phyloP scores from a whole-genome alignment of 2,888 invertebrate genomes.

The Cheiracanthium punctorium region DNA sequence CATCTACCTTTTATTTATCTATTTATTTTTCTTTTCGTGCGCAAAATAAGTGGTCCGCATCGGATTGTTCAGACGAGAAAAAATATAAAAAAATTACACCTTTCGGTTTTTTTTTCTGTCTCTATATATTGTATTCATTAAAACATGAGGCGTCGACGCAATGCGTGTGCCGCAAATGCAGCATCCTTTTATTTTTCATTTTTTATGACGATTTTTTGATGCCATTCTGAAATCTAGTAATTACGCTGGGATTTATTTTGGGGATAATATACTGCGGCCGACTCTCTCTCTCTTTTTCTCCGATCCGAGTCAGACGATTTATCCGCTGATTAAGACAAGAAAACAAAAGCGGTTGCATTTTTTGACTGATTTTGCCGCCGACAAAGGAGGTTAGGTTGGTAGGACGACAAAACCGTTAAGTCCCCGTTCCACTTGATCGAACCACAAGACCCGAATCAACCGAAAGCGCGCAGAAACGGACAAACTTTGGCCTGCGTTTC shows the following conservation, averaged over 20 bases:
- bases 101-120: too few species aligned
- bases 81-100: conserved; percentile 17
- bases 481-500: neutral
- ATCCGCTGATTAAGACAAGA: neutral
- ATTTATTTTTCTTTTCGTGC: conserved; percentile 1
- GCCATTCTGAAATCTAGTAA: conserved; percentile 24
- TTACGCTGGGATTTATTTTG: conserved; percentile 34
- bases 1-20: conserved; percentile 22
- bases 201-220: neutral
- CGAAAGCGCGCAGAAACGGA: neutral
- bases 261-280: too few species aligned
- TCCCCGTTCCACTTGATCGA: neutral
- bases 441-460: neutral
- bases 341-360: neutral
- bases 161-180: neutral
- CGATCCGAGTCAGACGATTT: neutral
- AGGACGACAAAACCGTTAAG: neutral
- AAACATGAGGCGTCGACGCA: conserved; percentile 5
- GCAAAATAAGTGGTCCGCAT: neutral
- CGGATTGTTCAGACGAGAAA: neutral
- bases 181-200: too few species aligned
- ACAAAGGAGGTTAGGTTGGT: conserved; percentile 18
- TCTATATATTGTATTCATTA: neutral
- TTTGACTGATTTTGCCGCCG: neutral
- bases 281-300: neutral